Base-by-base conservation (phyloP, 2,113 vertebrate species). In the Indicator indicator region DNA sequence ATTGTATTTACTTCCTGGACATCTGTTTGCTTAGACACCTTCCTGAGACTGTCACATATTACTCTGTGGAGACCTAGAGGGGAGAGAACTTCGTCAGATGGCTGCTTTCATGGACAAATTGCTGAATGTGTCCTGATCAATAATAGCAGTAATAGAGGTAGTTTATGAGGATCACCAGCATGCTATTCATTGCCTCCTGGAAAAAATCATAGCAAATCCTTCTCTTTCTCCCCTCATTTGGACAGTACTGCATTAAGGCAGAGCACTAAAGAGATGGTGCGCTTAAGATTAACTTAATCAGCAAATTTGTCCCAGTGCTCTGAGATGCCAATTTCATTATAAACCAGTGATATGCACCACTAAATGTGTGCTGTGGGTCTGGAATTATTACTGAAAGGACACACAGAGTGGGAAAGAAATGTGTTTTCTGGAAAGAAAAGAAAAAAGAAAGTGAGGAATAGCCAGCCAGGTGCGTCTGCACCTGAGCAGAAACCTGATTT, bases 51-150 rank as follows among this genome's bases (percentile, higher is more conserved):
- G 40, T 92, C 81, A 46, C 62, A 9, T 59, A 82, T 81, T 88
- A 73, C 38, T 73, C 78, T 91, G 80, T 74, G 85, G 83, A 84
- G 81, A 85, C 71, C 68, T 69, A 44, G 46, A 68, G 72, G 71
- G 71, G 32, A 78, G 76, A 88, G 76, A 89, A 76, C n/a, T 46
- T 93, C 5, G 0, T 91, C 73, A 59, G 69, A 38, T 2, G 9
- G 15, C 19, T 96, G 64, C 90, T 93, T 94, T 75, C 60, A 63
- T 63, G 62, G 58, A 69, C 55, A 89, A 94, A 88, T 90, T 73
- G 68, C 93, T 86, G 27, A 86, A 89, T 63, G n/a, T 68, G 59
- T 60, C 69, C 58, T 92, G 64, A 83, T 92, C 81, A 54, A 91
- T 93, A 88, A 54, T 1, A 89, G 50, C 5, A 4, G 63, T 73